A percentile compares a stretch with the other conserved stretches of the same genome.
phyloP scores from a whole-genome alignment of 1,140 invertebrate genomes.

The Leptoteleia sp. region DNA sequence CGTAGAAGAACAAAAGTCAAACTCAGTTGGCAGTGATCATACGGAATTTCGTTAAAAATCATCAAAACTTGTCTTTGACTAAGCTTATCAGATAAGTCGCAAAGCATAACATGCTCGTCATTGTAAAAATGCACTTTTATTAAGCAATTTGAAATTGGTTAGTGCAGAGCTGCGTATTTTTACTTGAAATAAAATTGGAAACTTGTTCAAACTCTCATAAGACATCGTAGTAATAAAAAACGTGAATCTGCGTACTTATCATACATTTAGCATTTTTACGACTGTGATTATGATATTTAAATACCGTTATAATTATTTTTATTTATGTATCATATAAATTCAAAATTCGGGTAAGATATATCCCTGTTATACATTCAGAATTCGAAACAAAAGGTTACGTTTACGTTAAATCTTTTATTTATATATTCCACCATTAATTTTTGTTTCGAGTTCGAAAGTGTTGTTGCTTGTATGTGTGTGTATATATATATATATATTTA shows the following conservation, averaged over 20 bases:
- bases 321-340: constrained; percentile 60
- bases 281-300: constrained; percentile 46
- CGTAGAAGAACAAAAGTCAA: constrained; percentile 59
- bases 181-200: constrained; percentile 63
- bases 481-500: constrained; percentile 11
- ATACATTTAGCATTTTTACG: constrained; percentile 18
- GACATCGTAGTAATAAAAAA: constrained; percentile 46
- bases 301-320: constrained; percentile 39
- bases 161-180: constrained; percentile 60
- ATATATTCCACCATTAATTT: constrained; percentile 29
- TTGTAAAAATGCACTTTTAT: constrained; percentile 64
- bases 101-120: constrained; percentile 57
- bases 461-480: constrained; percentile 14
- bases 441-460: constrained; percentile 48
- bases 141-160: constrained; percentile 50
- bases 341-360: constrained; percentile 55
- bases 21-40: constrained; percentile 66
- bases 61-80: constrained; percentile 53
- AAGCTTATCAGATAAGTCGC: constrained; percentile 56
- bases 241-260: constrained; percentile 29
- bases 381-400: constrained; percentile 53
- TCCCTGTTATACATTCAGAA: constrained; percentile 60
- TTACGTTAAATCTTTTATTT: constrained; percentile 30
- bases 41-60: constrained; percentile 61
- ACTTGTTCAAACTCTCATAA: constrained; percentile 13